Evolutionary conservation across 1,140 invertebrate genomes (phyloP).

Genomic region (Nymphalis io): DNA sequence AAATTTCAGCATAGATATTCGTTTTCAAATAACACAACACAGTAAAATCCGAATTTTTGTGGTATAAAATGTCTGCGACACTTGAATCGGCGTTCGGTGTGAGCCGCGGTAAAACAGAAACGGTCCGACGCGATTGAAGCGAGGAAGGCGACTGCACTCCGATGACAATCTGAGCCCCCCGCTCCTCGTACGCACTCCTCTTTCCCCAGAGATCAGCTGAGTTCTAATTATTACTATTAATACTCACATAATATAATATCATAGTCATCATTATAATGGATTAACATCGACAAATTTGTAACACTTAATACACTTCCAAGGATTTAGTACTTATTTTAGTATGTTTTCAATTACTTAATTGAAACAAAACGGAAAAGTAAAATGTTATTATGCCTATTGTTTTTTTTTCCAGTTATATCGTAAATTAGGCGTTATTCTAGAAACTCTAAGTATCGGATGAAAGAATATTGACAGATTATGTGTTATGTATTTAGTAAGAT

Average conservation of each 20-base stretch:
- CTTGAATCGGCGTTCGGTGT: conserved; percentile 14
- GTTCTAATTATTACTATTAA: conserved; percentile 29
- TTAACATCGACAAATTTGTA: conserved; percentile 5
- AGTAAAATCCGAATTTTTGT: conserved; percentile 27
- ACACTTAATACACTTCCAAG: conserved; percentile 2
- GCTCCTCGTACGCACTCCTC: conserved; percentile 39
- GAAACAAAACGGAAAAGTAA: background rate
- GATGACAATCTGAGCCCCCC: conserved; percentile 30
- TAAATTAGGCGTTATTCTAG: background rate
- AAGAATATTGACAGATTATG: no score
- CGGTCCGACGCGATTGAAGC: conserved; percentile 40
- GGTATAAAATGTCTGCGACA: conserved; percentile 39
- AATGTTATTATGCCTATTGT: background rate
- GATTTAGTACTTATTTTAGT: background rate
- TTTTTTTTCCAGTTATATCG: background rate
- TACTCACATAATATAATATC: conserved; percentile 11
- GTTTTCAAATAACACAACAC: conserved; percentile 39
- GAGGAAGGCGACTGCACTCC: conserved; percentile 54
- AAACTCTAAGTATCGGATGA: no score
- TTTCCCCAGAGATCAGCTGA: conserved; percentile 56
- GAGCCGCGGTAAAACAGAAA: conserved; percentile 11
- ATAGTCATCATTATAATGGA: conserved; percentile 26
- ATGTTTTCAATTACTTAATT: conserved; percentile 19
- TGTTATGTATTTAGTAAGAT: no score
- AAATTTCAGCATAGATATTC: conserved; percentile 26